A percentile compares a stretch with the other conserved stretches of the same genome.
Conservation (phyloP, 2,797 vertebrate genomes). For the Pangasius macronema region DNA sequence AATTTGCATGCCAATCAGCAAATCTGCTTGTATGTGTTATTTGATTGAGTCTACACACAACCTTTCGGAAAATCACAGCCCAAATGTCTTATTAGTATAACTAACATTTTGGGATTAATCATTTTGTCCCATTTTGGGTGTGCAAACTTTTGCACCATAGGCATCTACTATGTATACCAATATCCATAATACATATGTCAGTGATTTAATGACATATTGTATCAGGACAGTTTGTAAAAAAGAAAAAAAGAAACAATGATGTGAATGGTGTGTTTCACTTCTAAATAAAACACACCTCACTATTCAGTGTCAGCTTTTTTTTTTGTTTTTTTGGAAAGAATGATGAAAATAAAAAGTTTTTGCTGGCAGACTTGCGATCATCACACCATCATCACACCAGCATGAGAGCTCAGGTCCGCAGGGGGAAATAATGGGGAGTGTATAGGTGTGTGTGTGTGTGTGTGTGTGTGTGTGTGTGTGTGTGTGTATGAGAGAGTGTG, state of each 20-base stretch:
- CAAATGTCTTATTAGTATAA: not conserved
- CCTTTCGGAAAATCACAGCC: not conserved
- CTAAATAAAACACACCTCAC: not conserved
- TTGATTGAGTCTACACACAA: not conserved
- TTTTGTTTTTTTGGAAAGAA: not conserved
- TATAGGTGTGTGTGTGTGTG: constrained; percentile 4
- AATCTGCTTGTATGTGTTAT: not conserved
- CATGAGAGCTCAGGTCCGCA: not conserved
- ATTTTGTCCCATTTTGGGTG: not conserved
- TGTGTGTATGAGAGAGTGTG: not conserved
- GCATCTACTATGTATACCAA: not conserved
- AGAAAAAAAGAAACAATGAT: too few species aligned
- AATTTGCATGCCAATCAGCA: too few species aligned
- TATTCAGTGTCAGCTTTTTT: not conserved
- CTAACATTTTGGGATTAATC: not conserved
- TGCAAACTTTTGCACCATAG: not conserved
- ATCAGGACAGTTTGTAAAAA: not conserved
- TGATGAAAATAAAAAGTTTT: constrained; percentile 10
- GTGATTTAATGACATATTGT: not conserved
- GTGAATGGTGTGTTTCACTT: not conserved
- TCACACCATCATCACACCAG: constrained; percentile 27
- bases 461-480: not conserved
- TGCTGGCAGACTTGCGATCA: constrained; percentile 18
- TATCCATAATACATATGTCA: not conserved
- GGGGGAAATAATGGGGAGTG: constrained; percentile 14